Evolutionary conservation across 2,113 vertebrate species (phyloP).

Genomic region (Paraplagusia blochii): DNA sequence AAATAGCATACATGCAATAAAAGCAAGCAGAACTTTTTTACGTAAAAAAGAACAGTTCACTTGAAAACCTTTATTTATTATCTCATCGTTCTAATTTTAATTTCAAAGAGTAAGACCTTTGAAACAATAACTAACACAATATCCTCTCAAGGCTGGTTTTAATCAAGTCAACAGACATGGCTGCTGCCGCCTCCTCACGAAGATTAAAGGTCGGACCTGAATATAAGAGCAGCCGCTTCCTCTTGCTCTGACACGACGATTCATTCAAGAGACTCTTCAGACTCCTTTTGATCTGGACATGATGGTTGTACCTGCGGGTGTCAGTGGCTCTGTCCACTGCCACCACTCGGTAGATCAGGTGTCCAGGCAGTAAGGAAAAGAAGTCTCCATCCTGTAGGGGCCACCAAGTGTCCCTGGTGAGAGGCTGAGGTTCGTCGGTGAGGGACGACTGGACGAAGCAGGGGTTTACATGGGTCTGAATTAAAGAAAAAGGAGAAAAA

Average conservation of each 20-base stretch:
- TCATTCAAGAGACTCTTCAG: neutral
- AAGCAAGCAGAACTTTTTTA: too few relatives aligned
- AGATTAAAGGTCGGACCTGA: conserved; percentile 19
- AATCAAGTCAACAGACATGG: conserved; percentile 4
- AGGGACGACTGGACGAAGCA: conserved; percentile 78
- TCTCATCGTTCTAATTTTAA: conserved; percentile 18
- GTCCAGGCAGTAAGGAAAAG: conserved; percentile 82
- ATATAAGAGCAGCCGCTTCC: neutral
- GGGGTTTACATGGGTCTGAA: conserved; percentile 77
- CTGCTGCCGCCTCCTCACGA: neutral
- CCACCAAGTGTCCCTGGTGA: conserved; percentile 75
- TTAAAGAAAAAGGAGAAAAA: too few relatives aligned
- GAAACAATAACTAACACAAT: neutral
- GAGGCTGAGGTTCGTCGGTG: conserved; percentile 65
- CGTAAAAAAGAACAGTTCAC: too few relatives aligned
- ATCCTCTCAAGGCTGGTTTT: neutral
- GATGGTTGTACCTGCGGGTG: conserved; percentile 56
- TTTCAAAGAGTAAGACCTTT: conserved; percentile 48
- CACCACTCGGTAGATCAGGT: conserved; percentile 74
- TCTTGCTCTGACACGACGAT: neutral
- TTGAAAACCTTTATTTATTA: neutral
- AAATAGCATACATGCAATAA: too few relatives aligned
- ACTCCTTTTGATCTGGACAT: neutral
- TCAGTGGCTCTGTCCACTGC: conserved; percentile 25
- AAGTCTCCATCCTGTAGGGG: conserved; percentile 73